phyloP scores from a whole-genome alignment of 2,888 invertebrate species.

The Ypsolopha sequella region DNA sequence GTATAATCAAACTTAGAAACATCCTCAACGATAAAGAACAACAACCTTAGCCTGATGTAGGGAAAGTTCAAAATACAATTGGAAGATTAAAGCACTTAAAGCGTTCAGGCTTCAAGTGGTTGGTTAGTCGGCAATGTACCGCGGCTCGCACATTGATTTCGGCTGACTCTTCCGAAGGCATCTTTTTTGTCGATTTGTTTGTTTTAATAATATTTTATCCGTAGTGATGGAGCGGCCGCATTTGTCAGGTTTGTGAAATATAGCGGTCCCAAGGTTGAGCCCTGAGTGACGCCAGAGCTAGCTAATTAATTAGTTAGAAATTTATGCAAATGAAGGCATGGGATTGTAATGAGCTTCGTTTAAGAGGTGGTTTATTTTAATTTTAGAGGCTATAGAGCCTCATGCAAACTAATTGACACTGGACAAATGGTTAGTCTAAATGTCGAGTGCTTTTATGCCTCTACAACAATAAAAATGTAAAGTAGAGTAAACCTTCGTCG shows the following conservation, averaged over 20 bases:
- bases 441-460: too few species aligned
- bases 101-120: conserved; percentile 3
- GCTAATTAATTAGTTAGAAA: conserved; percentile 55
- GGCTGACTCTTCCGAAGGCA: conserved; percentile 56
- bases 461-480: too few species aligned
- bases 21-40: not conserved
- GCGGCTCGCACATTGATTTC: conserved; percentile 67
- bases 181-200: conserved; percentile 68
- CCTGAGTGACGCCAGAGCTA: conserved; percentile 35
- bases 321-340: conserved; percentile 51
- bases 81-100: not conserved
- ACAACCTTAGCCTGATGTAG: not conserved
- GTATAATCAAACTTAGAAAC: not conserved
- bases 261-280: conserved; percentile 29
- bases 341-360: conserved; percentile 29
- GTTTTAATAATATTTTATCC: conserved; percentile 71
- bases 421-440: too few species aligned
- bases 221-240: conserved; percentile 65
- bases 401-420: too few species aligned
- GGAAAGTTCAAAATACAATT: not conserved
- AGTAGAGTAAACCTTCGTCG: too few species aligned
- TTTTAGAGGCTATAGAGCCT: too few species aligned
- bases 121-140: conserved; percentile 39
- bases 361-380: too few species aligned
- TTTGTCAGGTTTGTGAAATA: conserved; percentile 65